Conservation (phyloP, 2,888 invertebrate species). For the Terebella lapidaria region DNA sequence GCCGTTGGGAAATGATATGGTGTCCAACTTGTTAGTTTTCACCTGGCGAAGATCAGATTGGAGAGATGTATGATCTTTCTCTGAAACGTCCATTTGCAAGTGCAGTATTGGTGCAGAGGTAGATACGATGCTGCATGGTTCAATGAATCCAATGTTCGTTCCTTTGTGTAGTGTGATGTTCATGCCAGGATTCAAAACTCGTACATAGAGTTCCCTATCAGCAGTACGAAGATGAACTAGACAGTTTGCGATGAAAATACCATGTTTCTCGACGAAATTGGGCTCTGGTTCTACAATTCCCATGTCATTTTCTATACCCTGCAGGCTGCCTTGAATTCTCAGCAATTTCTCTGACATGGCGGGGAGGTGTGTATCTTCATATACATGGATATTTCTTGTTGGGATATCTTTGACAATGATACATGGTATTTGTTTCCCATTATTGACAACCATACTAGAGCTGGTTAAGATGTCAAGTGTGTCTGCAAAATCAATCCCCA, state of each 20-base stretch:
- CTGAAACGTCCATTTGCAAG: neutral
- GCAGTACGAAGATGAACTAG: neutral
- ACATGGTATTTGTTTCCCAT: neutral
- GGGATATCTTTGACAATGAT: neutral
- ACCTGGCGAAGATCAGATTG: too few species aligned
- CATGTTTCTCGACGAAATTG: neutral
- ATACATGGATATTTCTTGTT: neutral
- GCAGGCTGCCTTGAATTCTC: neutral
- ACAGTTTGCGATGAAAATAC: neutral
- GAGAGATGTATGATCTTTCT: neutral
- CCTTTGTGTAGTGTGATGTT: neutral
- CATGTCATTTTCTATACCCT: neutral
- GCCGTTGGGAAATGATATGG: too few species aligned
- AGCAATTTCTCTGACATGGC: neutral
- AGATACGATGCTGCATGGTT: too few species aligned
- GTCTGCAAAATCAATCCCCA: neutral
- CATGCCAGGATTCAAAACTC: neutral
- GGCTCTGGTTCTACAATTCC: neutral
- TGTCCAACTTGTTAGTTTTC: too few species aligned
- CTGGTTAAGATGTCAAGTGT: neutral
- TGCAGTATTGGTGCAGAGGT: too few species aligned
- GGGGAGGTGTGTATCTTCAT: neutral
- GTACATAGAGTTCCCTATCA: neutral
- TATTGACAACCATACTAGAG: neutral
- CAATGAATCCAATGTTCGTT: neutral